Percentiles rank a stretch among this genome's conserved stretches.
Evolutionary conservation across 1,140 invertebrate species (phyloP).

Genomic region (fruit fly (Drosophila melanogaster)): Release_6_plus_ISO1_MT NT_033779.5:13679501-13680000

Average conservation of each 20-base stretch:
- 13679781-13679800: conserved; percentile 54
- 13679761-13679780: conserved; percentile 68
- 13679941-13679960: conserved; percentile 10
- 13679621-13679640: conserved; percentile 4
- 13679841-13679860: conserved; percentile 54
- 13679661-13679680: conserved; percentile 57
- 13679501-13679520: no score
- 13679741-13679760: conserved; percentile 41
- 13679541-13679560: background rate
- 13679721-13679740: conserved; percentile 23
- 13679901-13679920: background rate
- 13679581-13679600: background rate
- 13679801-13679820: conserved; percentile 81
- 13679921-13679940: conserved; percentile 3
- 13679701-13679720: conserved; percentile 72
- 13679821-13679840: conserved; percentile 81
- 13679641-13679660: conserved; percentile 53
- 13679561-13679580: conserved; percentile 4
- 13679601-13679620: conserved; percentile 3
- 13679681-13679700: conserved; percentile 77
- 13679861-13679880: background rate
- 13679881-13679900: conserved; percentile 38
- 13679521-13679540: no score
- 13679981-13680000: conserved; percentile 43
- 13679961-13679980: conserved; percentile 35